Percentiles rank a stretch among this genome's conserved stretches.
Evolutionary conservation across 2,888 invertebrate species (phyloP).

Genomic region (Hemicrepidius hirtus): DNA sequence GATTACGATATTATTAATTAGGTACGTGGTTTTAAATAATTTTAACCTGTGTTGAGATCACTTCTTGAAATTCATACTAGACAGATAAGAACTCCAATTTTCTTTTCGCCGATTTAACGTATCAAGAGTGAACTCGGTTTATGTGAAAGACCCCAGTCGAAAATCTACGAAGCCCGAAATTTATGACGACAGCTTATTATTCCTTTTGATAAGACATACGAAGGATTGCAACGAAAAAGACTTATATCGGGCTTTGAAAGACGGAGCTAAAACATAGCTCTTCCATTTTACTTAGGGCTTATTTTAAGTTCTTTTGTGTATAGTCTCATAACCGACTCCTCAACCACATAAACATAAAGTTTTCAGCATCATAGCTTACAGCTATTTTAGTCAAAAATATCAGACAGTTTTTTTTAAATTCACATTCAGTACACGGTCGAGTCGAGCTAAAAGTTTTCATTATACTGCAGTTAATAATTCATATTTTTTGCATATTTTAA

Average conservation of each 20-base stretch:
- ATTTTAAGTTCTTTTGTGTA: neutral
- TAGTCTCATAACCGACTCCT: neutral
- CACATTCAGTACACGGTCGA: no score
- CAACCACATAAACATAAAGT: neutral
- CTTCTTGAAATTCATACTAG: constrained; percentile 9
- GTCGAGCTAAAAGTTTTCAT: no score
- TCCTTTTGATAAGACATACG: constrained; percentile 20
- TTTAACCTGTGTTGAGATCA: neutral
- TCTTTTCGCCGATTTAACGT: constrained; percentile 26
- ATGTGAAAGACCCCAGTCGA: constrained; percentile 23
- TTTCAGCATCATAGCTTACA: no score
- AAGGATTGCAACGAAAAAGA: constrained; percentile 21
- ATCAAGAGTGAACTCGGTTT: constrained; percentile 31
- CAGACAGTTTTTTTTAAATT: no score
- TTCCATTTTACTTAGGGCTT: constrained; percentile 11
- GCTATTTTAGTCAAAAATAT: no score
- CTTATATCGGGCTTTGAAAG: constrained; percentile 12
- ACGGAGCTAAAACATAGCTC: constrained; percentile 4
- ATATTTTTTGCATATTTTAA: no score
- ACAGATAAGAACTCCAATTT: constrained; percentile 22
- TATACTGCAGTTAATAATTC: no score
- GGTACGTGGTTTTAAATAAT: neutral
- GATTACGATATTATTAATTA: no score
- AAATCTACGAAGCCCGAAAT: constrained; percentile 17
- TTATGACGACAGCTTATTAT: constrained; percentile 36